Evolutionary conservation across 1,140 invertebrate species (phyloP), one percentile per base, ranked within the genome.

Genomic region (Ectropis grisescens): DNA sequence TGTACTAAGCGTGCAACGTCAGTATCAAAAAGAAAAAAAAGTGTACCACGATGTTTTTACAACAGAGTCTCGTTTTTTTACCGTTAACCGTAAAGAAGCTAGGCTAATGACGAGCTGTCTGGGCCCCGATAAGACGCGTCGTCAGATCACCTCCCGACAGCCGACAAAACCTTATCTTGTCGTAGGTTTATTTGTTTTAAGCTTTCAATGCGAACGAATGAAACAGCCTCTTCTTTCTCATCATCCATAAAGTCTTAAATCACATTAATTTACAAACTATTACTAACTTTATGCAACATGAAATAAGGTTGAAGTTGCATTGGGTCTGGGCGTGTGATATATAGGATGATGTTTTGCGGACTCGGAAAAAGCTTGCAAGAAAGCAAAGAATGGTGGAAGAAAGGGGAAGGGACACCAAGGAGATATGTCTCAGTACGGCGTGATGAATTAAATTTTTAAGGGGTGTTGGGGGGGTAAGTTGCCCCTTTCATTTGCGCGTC

Each of bases 371-470:
- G 66, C 66, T 66, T 65, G 66, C 66, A 78, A 76, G 75, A 76
- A 80, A 74, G 65, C 57, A 72, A 78, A 80, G 75, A 75, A 79
- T 67, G 67, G 69, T 46, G 61, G 49, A 71, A 75, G 62, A 74
- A 74, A 71, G 58, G 70, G 74, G 72, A 61, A 58, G 59, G 59
- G 66, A 71, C 61, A 51, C 46, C 37, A 49, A 58, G 71, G 58
- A 62, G 70, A 76, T 70, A 67, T 72, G 69, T 76, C 69, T 76
- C 70, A 60, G 57, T 45, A 49, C 57, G 59, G 54, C 47, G 69
- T 80, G 75, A 80, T 80, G 75, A 80, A 80, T 80, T 80, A 80
- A 80, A 80, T 80, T 80, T 80, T 80, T 80, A 70, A 68, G 55
- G 71, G 75, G 71, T 56, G 62, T 58, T 49, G 37, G 53, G 56